Base-by-base conservation (phyloP, 2,888 invertebrate genomes). In the Antheraea assamensis region DNA sequence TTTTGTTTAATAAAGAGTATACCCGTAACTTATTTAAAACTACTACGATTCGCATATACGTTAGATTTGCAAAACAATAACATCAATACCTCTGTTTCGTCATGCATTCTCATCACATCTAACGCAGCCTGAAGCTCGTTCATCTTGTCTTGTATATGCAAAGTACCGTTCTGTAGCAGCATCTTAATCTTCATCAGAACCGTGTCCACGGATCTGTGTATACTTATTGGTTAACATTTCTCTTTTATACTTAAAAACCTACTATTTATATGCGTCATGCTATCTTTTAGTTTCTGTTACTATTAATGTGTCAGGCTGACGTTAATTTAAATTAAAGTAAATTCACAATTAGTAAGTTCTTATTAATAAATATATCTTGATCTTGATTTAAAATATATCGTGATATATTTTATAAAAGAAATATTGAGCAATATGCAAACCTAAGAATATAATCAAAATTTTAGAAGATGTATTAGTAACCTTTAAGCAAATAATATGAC, bases 101-200 rank as follows among this genome's bases (percentile, higher is more conserved):
- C 85, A 3, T 86, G 80, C 19, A 76, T 82, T 76, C 81, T 89
- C 78, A 93, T 87, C 3, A 78, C 77, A 0, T 88, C 86, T 8
- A 93, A 75, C 76, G 81, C 80, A 0, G 78, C 78, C 75, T 93
- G 92, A 1, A 94, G 81, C 31, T 91, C 88, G 1, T 76, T 58
- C 71, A 94, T 76, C 61, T 85, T 86, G 1, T 93, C 93, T 74
- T 93, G 90, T 21, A 93, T 91, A 72, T 92, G 90, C 0, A 85
- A 77, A 0, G 94, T 93, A 1, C 94, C 94, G 72, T 94, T 94
- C 76, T 90, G 91, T 1, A 94, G 87, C 17, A 94, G 76, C 19
- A 91, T 76, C 74, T 89, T 92, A 55, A 94, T 93, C 78, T 94
- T 94, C 73, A 83, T 73, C 17, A 93, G 78, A 24, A 93, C 92